Evolutionary conservation across 2,888 invertebrate genomes (phyloP), one percentile per base, ranked within the genome.

Genomic region (Tortrix viridana): DNA sequence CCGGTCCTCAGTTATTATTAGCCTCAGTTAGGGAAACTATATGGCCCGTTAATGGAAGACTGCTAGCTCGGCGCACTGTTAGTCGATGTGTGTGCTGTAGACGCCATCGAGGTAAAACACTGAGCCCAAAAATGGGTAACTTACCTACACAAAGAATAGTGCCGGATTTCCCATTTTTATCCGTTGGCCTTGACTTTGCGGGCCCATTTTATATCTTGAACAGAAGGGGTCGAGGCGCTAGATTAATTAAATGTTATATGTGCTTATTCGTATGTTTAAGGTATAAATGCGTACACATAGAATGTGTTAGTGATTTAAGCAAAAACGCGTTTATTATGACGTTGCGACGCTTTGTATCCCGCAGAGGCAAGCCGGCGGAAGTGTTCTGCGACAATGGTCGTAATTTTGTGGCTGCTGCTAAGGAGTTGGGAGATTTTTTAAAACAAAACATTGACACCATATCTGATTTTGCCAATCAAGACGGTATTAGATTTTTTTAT

Each of bases 1-100:
- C 66, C 61, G 2, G 23, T 1, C 69, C 71, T 23, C 68, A 69
- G 53, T 53, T 67, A 6, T 20, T 71, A 5, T 37, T 71, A 0
- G 49, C 54, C 5, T 53, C 60, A 19, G 19, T 71, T 26, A 47
- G 64, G 38, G 52, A 68, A 14, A 22, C 65, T 38, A 18, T 71
- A 66, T 47, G 9, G 57, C 50, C 50, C 3, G 16, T 48, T 0
- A 48, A 48, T 14, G 48, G 48, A n/a, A 20, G 48, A n/a, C 48
- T 37, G 12, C 19, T 52, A 2, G 38, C 50, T 3, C 5, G 18
- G 19, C 38, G 37, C 18, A 37, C 38, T 12, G 70, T 66, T 66
- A 59, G 62, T 9, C 60, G 60, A 6, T 69, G 67, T 43, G 32
- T 37, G 19, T 5, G 57, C 3, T 68, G 68, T 58, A 52, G 55